These are phyloP conservation scores for Pampusana beccarii DNA, from an alignment of 2,113 vertebrate species.

Conservation along the genomic window DNA sequence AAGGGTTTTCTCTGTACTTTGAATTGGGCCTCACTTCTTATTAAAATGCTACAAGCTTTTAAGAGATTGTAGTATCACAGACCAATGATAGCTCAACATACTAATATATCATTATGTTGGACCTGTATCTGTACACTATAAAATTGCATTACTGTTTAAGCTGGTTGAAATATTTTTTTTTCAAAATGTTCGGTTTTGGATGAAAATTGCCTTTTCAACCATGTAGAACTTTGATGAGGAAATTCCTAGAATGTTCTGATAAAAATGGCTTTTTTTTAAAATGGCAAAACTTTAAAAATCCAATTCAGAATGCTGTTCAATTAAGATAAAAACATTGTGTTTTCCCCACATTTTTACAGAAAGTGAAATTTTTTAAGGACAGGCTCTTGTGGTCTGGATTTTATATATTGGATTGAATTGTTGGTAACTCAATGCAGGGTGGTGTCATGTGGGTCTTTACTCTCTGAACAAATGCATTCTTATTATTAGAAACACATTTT, in stretches of 20 bases:
- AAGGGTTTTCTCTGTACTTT: constrained; percentile 46
- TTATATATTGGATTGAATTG: background rate
- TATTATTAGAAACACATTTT: background rate
- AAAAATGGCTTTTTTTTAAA: background rate
- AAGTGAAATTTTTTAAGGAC: background rate
- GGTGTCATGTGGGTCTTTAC: background rate
- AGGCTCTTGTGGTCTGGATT: background rate
- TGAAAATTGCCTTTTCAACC: constrained; percentile 15
- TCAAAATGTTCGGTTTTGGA: background rate
- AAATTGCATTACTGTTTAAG: constrained; percentile 18
- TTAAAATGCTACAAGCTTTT: constrained; percentile 57
- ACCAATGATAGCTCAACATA: background rate
- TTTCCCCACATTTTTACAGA: background rate
- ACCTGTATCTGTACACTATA: background rate
- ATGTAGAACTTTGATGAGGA: background rate
- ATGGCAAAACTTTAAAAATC: background rate
- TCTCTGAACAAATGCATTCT: background rate
- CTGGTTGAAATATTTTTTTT: constrained; percentile 45
- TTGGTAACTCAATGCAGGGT: background rate
- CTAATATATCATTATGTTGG: constrained; percentile 21
- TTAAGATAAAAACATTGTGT: background rate
- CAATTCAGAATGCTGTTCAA: background rate
- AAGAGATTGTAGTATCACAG: constrained; percentile 14
- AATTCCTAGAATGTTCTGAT: constrained; percentile 3
- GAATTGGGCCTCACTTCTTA: constrained; percentile 52